A percentile compares a stretch with the other conserved stretches of the same genome.
These are phyloP conservation scores for Mesodorylaimus sp. DNA, from an alignment of 2,888 invertebrate species.

Conservation along the genomic window DNA sequence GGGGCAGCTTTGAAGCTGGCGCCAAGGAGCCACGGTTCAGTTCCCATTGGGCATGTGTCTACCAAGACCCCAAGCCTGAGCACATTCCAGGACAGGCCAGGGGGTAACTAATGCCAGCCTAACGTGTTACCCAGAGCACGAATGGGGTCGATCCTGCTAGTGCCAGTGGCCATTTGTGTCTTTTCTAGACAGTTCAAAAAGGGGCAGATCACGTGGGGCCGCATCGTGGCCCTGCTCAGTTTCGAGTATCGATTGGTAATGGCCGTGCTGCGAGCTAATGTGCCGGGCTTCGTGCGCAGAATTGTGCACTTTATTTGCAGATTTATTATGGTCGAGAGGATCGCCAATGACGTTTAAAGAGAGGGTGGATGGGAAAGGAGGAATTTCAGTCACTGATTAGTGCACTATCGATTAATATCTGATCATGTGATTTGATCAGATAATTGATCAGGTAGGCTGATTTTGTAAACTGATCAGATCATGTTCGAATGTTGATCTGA, in stretches of 20 bases:
- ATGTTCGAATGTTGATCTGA: too few species aligned
- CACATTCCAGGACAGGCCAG: background rate
- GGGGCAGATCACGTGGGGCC: constrained; percentile 29
- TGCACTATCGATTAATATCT: too few species aligned
- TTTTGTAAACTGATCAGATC: too few species aligned
- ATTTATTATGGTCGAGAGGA: constrained; percentile 26
- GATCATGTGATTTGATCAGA: too few species aligned
- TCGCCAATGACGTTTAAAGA: constrained; percentile 24
- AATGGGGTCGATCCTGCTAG: background rate
- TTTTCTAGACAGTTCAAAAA: constrained; percentile 23
- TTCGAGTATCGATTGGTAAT: constrained; percentile 32
- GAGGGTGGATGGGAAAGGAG: constrained; percentile 33
- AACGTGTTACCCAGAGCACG: background rate
- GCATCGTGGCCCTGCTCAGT: constrained; percentile 30
- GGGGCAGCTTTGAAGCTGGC: too few species aligned
- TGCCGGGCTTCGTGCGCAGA: constrained; percentile 23
- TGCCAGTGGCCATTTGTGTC: background rate
- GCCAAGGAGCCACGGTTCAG: too few species aligned
- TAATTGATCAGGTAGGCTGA: too few species aligned
- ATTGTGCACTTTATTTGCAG: constrained; percentile 27
- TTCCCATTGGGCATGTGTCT: too few species aligned
- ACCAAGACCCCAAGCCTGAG: too few species aligned
- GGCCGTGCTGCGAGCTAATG: constrained; percentile 21
- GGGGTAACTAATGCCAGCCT: background rate
- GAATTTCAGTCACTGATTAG: too few species aligned